These are phyloP conservation scores for Scatophagus argus DNA, from an alignment of 2,113 vertebrate genomes.

Conservation along the genomic window DNA sequence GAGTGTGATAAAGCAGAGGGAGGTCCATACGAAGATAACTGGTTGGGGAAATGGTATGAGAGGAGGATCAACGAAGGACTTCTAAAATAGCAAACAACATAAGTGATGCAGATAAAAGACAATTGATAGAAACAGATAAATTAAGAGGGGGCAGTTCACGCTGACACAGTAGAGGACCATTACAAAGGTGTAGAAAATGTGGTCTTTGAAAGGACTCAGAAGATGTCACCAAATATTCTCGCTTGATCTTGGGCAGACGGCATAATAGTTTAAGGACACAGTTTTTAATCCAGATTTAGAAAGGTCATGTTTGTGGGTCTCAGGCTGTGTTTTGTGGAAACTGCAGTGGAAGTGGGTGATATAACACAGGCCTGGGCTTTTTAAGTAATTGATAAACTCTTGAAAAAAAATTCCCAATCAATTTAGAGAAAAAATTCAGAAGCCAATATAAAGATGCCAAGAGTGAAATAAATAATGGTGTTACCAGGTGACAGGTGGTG, in stretches of 20 bases:
- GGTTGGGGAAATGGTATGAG: constrained; percentile 31
- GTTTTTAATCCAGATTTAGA: constrained; percentile 60
- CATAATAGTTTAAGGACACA: constrained; percentile 16
- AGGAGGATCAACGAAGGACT: constrained; percentile 49
- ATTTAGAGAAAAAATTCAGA: not conserved
- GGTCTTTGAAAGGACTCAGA: constrained; percentile 24
- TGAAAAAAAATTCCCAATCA: constrained; percentile 21
- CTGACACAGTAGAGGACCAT: not conserved
- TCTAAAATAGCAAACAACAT: constrained; percentile 24
- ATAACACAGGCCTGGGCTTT: constrained; percentile 19
- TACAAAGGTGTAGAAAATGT: constrained; percentile 18
- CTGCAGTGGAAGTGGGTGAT: constrained; percentile 10
- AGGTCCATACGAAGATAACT: constrained; percentile 60
- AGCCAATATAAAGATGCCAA: not conserved
- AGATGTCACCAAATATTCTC: not conserved
- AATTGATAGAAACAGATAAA: not conserved
- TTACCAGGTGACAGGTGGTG: not conserved
- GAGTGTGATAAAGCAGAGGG: constrained; percentile 61
- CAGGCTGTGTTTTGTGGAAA: not conserved
- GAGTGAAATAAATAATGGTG: not conserved
- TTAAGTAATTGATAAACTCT: not conserved
- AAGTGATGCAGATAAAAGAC: constrained; percentile 28
- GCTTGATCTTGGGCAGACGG: not conserved
- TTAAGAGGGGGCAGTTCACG: not conserved
- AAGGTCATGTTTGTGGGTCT: constrained; percentile 30